Percentiles rank a stretch among this genome's conserved stretches.
Evolutionary conservation across 1,140 invertebrate species (phyloP).

Genomic region (Meteorus sp.): DNA sequence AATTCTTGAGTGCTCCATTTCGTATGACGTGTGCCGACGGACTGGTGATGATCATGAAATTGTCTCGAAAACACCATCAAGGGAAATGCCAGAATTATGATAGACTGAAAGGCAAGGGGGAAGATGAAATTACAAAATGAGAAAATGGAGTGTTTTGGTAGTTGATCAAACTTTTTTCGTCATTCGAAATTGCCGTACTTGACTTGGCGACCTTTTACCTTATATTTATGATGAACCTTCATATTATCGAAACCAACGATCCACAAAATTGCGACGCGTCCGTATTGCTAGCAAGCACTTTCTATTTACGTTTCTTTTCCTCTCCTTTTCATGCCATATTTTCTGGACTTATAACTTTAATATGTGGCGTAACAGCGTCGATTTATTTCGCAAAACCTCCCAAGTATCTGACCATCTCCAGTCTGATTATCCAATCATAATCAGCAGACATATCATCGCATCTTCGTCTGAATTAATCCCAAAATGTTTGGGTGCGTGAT

Average conservation of each 20-base stretch:
- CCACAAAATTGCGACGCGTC: slow-evolving; percentile 49
- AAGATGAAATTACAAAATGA: too few species aligned
- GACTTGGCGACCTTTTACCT: slow-evolving; percentile 20
- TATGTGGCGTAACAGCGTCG: background rate
- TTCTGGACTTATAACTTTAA: background rate
- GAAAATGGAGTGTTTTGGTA: too few species aligned
- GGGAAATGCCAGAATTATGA: too few species aligned
- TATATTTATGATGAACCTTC: slow-evolving; percentile 42
- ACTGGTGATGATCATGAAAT: background rate
- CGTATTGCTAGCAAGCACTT: slow-evolving; percentile 25
- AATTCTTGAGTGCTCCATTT: background rate
- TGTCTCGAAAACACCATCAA: background rate
- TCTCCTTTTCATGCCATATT: background rate
- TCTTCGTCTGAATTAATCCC: slow-evolving; percentile 17
- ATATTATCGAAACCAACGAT: slow-evolving; percentile 47
- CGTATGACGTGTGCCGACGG: slow-evolving; percentile 3
- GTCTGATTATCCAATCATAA: slow-evolving; percentile 37
- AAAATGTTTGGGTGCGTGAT: too few species aligned
- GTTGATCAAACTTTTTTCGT: slow-evolving; percentile 13
- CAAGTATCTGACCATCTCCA: slow-evolving; percentile 14
- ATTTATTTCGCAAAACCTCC: background rate
- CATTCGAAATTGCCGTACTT: slow-evolving; percentile 21
- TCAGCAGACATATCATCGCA: slow-evolving; percentile 32
- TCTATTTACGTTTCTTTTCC: slow-evolving; percentile 4
- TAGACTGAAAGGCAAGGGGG: too few species aligned